phyloP scores from a whole-genome alignment of 1,140 invertebrate genomes.

The Parasteatoda tepidariorum region DNA sequence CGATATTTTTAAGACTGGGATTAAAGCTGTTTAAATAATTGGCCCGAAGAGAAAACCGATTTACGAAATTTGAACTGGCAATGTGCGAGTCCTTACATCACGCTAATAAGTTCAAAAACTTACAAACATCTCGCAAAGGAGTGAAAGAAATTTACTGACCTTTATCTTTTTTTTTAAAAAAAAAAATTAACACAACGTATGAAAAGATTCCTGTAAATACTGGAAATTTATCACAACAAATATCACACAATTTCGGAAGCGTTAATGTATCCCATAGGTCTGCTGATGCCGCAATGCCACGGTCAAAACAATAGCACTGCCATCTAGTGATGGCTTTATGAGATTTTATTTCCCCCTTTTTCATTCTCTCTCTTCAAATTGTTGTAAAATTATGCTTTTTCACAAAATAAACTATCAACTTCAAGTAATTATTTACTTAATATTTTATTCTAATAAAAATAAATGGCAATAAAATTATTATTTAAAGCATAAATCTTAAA shows the following conservation, averaged over 20 bases:
- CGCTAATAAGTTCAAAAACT: neutral
- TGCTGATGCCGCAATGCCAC: conserved; percentile 59
- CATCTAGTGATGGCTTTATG: conserved; percentile 36
- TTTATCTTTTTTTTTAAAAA: neutral
- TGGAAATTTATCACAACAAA: conserved; percentile 55
- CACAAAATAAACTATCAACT: too few species aligned
- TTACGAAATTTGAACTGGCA: conserved; percentile 15
- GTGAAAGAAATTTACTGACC: neutral
- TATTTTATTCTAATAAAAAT: too few species aligned
- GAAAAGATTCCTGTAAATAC: conserved; percentile 21
- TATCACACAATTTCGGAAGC: conserved; percentile 52
- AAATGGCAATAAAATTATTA: too few species aligned
- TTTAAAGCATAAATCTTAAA: too few species aligned
- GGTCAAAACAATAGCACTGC: conserved; percentile 34
- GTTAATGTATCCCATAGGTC: conserved; percentile 55
- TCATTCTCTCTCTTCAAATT: too few species aligned
- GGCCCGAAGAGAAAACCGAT: neutral
- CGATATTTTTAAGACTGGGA: too few species aligned
- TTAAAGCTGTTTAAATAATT: too few species aligned
- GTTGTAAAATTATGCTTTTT: too few species aligned
- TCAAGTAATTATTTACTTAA: too few species aligned
- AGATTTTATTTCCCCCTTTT: neutral
- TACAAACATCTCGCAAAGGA: neutral
- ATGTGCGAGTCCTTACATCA: neutral
- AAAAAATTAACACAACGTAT: neutral